A percentile compares a stretch with the other conserved stretches of the same genome.
phyloP scores from a whole-genome alignment of 2,113 vertebrate genomes.

The Embiotoca jacksoni region DNA sequence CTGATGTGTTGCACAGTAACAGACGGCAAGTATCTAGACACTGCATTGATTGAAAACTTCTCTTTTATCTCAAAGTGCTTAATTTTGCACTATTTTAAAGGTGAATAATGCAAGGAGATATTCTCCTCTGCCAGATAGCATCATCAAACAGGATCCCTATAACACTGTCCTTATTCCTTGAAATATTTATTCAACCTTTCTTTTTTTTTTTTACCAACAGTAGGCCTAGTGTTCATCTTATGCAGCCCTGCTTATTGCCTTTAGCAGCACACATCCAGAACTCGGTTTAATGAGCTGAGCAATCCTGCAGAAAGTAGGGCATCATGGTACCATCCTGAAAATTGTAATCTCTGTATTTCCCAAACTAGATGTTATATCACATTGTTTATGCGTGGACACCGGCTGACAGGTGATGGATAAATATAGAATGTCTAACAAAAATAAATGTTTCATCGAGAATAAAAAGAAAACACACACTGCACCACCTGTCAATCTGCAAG shows the following conservation, averaged over 20 bases:
- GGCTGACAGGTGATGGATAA: not conserved
- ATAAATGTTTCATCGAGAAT: too few relatives aligned
- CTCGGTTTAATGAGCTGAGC: not conserved
- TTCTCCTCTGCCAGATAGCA: not conserved
- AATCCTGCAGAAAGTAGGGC: not conserved
- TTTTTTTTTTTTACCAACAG: not conserved
- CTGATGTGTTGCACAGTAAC: conserved; percentile 74
- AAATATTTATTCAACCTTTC: conserved; percentile 3
- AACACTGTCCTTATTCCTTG: not conserved
- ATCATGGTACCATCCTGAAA: not conserved
- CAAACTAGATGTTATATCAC: not conserved
- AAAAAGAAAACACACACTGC: not conserved
- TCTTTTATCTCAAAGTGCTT: conserved; percentile 49
- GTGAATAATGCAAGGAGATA: conserved; percentile 6
- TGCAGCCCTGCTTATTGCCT: not conserved
- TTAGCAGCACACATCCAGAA: not conserved
- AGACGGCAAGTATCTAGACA: conserved; percentile 47
- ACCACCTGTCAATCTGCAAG: too few relatives aligned
- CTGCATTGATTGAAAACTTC: conserved; percentile 62
- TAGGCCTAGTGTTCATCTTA: not conserved
- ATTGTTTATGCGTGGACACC: not conserved
- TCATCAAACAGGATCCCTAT: conserved; percentile 11
- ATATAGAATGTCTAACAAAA: not conserved
- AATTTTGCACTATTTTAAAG: conserved; percentile 13
- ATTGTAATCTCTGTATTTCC: not conserved